Evolutionary conservation across 2,888 invertebrate genomes (phyloP).

Genomic region (Melinopterus prodromus): DNA sequence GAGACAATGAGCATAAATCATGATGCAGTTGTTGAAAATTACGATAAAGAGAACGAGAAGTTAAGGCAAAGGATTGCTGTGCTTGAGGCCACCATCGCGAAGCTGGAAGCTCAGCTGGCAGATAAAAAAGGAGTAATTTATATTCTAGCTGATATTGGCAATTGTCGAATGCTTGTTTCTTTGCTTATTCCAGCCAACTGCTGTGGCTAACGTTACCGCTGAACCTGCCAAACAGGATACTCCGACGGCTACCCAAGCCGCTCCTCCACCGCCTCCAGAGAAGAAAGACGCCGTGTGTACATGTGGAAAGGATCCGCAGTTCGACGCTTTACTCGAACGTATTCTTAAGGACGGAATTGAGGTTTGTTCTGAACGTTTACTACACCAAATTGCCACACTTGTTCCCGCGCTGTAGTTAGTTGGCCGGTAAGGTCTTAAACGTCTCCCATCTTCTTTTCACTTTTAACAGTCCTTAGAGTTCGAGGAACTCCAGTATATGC

Average conservation of each 20-base stretch:
- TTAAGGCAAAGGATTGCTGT: conserved; percentile 13
- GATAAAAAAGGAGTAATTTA: not conserved
- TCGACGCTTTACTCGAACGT: conserved; percentile 46
- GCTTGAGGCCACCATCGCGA: not conserved
- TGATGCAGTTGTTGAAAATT: conserved; percentile 64
- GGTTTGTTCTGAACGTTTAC: conserved; percentile 43
- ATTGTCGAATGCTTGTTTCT: conserved; percentile 4
- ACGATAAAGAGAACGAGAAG: conserved; percentile 31
- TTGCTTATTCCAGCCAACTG: not conserved
- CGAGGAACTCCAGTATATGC: conserved; percentile 65
- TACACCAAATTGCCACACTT: conserved; percentile 38
- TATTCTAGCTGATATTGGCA: not conserved
- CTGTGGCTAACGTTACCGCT: not conserved
- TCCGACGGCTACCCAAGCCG: not conserved
- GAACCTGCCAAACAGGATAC: conserved; percentile 8
- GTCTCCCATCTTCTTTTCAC: conserved; percentile 36
- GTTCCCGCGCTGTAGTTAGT: not conserved
- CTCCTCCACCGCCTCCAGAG: not conserved
- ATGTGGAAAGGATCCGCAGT: conserved; percentile 37
- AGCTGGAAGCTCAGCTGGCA: not conserved
- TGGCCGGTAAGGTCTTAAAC: not conserved
- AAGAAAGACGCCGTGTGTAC: conserved; percentile 36
- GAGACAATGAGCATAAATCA: conserved; percentile 62
- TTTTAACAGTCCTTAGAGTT: conserved; percentile 59
- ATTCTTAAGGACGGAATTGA: conserved; percentile 50